Evolutionary conservation across 2,113 vertebrate genomes (phyloP), one percentile per base, ranked within the genome.

Genomic region (Sus scrofa): DNA sequence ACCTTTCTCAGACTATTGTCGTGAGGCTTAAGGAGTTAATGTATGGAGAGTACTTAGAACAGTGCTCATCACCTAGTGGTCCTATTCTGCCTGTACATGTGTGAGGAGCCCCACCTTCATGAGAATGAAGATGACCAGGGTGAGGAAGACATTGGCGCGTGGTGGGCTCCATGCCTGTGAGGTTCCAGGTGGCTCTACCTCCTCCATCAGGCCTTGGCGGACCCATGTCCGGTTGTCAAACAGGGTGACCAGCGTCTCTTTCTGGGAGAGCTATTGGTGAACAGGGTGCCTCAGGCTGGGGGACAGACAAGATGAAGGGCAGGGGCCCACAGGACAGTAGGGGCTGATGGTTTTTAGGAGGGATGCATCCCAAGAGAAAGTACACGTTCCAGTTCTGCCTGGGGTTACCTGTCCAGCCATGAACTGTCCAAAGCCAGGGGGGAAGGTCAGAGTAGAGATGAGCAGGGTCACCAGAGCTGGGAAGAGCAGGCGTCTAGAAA

Each of bases 151-250:
- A 0, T 99, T 99, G 98, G 99, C 98, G 54, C 98, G 99, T 0
- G 99, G 99, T 62, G 99, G 99, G 89, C 96, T 99, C 99, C 99
- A 99, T 92, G 99, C 99, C 78, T 99, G 98, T 6, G 99, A 98
- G 73, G 99, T 99, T 70, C 99, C 98, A 2, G 99, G 98, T n/a
- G 99, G 99, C 84, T 99, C 99, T 0, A 99, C 99, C 92, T 99
- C 99, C 50, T 99, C 99, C 0, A 98, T 98, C 8, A 99, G 98
- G 39, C 99, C 99, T 93, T 99, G 99, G 93, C 99, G 99, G 92
- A 99, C 98, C 99, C 99, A 99, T 0, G 99, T 99, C 93, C 99
- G 99, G 97, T 99, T 99, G 98, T 99, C 99, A 39, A 99, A 99
- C 52, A 99, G 98, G 0, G 99, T 99, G 95, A 99, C 99, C 97